These are phyloP conservation scores for Eumaeus atala DNA, from an alignment of 1,140 invertebrate genomes.

Conservation along the genomic window DNA sequence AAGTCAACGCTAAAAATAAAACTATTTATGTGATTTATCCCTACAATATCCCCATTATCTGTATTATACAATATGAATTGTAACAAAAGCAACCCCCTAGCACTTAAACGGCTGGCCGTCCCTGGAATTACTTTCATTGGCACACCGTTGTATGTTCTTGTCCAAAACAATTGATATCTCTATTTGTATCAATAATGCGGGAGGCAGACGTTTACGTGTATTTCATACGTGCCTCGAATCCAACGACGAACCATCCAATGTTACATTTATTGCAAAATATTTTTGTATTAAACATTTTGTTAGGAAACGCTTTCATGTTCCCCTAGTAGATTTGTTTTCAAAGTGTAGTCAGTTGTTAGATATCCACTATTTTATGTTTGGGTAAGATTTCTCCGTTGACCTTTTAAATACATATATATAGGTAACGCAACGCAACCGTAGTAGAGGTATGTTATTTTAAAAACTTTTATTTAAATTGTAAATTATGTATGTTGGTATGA, in stretches of 20 bases:
- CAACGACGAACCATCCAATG: conserved; percentile 24
- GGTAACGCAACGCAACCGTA: no score
- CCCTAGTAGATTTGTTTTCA: no score
- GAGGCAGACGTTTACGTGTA: conserved; percentile 62
- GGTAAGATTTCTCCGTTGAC: no score
- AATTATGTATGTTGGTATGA: no score
- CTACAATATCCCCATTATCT: not conserved
- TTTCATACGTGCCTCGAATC: conserved; percentile 63
- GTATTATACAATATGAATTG: not conserved
- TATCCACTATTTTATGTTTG: no score
- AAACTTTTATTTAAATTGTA: no score
- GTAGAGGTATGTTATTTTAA: no score
- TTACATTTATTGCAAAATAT: conserved; percentile 46
- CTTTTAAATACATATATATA: no score
- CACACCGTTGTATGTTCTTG: conserved; percentile 52
- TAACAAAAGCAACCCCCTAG: conserved; percentile 14
- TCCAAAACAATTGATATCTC: conserved; percentile 71
- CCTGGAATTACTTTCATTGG: conserved; percentile 46
- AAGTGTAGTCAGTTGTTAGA: no score
- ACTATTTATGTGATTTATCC: not conserved
- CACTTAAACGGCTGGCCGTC: conserved; percentile 29
- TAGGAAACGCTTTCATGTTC: conserved; percentile 12
- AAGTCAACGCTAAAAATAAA: no score
- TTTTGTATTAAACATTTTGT: conserved; percentile 15
- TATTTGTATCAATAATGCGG: conserved; percentile 72